These are phyloP conservation scores for Tinea trinotella DNA, from an alignment of 2,888 invertebrate species.

Conservation along the genomic window DNA sequence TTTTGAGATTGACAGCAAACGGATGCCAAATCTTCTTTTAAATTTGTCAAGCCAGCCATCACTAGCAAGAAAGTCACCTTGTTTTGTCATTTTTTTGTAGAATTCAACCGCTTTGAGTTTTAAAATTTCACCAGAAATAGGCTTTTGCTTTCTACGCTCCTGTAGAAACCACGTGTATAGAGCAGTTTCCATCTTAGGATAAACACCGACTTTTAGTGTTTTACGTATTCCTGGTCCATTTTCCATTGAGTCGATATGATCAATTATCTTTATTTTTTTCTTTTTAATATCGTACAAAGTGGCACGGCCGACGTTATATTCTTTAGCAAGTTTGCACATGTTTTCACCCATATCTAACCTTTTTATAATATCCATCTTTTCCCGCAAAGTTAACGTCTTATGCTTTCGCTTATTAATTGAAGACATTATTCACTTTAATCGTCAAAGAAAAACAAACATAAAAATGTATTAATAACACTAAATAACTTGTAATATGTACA, in stretches of 20 bases:
- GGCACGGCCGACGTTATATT: conserved; percentile 26
- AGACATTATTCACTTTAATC: conserved; percentile 18
- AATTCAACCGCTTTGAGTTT: conserved; percentile 31
- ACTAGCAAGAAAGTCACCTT: conserved; percentile 33
- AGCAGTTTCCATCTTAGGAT: conserved; percentile 30
- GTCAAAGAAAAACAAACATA: too few species aligned
- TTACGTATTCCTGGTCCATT: conserved; percentile 29
- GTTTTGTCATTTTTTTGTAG: conserved; percentile 29
- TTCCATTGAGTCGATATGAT: conserved; percentile 27
- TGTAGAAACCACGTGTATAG: conserved; percentile 30
- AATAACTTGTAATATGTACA: too few species aligned
- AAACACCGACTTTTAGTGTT: conserved; percentile 29
- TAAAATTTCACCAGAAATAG: conserved; percentile 30
- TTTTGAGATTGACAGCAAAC: conserved; percentile 27
- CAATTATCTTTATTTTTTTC: conserved; percentile 27
- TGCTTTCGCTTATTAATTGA: conserved; percentile 21
- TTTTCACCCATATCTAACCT: conserved; percentile 29
- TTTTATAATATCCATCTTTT: conserved; percentile 28
- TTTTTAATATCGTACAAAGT: conserved; percentile 29
- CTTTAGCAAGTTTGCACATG: conserved; percentile 28
- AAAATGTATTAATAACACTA: too few species aligned
- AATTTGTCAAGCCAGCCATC: conserved; percentile 34
- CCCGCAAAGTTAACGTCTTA: conserved; percentile 23
- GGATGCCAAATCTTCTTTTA: conserved; percentile 32
- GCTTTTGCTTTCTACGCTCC: conserved; percentile 28